A percentile compares a stretch with the other conserved stretches of the same genome.
Conservation (phyloP, 2,888 invertebrate species). For the Drosophila limbata region DNA sequence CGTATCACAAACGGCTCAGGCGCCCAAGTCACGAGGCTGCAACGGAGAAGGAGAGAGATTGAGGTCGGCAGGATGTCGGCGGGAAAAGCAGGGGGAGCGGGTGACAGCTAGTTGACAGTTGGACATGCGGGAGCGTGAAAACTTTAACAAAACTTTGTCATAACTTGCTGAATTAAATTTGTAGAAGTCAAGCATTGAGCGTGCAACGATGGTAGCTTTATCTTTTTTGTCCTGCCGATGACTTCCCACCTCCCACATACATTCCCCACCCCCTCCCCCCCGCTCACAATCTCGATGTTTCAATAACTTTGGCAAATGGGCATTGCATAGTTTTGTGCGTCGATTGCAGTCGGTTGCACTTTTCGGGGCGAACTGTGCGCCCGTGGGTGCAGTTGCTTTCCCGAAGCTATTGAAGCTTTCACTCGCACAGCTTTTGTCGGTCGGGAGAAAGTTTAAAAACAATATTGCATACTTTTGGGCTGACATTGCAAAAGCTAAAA, state of each 20-base stretch:
- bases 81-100: not conserved
- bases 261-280: not conserved
- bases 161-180: conserved; percentile 78
- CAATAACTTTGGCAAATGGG: conserved; percentile 52
- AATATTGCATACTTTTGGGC: conserved; percentile 54
- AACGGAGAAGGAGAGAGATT: not conserved
- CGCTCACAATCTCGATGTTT: not conserved
- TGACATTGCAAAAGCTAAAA: conserved; percentile 33
- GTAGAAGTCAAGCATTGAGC: conserved; percentile 67
- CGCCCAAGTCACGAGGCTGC: conserved; percentile 1
- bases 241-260: not conserved
- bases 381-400: conserved; percentile 8
- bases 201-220: conserved; percentile 43
- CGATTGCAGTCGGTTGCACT: conserved; percentile 49
- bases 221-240: conserved; percentile 26
- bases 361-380: conserved; percentile 7
- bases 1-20: conserved; percentile 76
- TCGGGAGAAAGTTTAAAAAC: conserved; percentile 40
- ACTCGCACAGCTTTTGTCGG: conserved; percentile 33
- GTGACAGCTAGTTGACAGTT: conserved; percentile 64
- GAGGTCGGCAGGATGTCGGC: not conserved
- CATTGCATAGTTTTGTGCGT: conserved; percentile 58
- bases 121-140: conserved; percentile 69
- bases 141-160: conserved; percentile 74
- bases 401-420: conserved; percentile 56